phyloP scores from a whole-genome alignment of 2,797 vertebrate species.

The Clarias platycephalus region DNA sequence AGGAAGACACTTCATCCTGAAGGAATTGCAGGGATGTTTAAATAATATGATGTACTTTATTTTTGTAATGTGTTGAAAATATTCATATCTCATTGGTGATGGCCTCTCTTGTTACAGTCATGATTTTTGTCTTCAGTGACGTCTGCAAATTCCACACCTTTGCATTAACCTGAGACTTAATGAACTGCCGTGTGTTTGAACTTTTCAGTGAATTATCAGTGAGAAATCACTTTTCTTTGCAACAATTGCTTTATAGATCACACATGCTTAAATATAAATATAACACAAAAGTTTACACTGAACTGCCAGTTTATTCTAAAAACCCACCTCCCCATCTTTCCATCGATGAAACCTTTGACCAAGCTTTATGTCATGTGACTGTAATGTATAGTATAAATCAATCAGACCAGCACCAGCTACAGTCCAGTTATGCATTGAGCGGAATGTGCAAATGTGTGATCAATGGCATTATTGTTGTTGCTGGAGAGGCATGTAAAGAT shows the following conservation, averaged over 20 bases:
- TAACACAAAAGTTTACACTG: constrained; percentile 10
- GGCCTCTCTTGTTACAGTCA: constrained; percentile 32
- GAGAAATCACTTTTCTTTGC: constrained; percentile 27
- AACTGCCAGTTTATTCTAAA: not conserved
- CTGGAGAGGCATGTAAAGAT: not conserved
- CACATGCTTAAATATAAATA: constrained; percentile 10
- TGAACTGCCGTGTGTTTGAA: constrained; percentile 18
- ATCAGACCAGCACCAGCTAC: not conserved
- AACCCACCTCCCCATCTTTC: not conserved
- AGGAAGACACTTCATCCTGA: constrained; percentile 20
- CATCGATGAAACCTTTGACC: not conserved
- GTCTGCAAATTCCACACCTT: constrained; percentile 10
- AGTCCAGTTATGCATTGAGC: not conserved
- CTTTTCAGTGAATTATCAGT: constrained; percentile 13
- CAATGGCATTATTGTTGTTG: not conserved
- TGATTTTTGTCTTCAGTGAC: constrained; percentile 32
- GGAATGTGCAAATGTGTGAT: not conserved
- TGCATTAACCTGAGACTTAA: constrained; percentile 15
- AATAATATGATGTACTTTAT: constrained; percentile 52
- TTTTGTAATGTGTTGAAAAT: constrained; percentile 56
- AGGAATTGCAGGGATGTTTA: constrained; percentile 37
- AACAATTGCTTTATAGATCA: not conserved
- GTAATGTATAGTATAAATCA: not conserved
- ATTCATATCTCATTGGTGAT: constrained; percentile 37
- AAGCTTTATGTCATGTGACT: not conserved